Evolutionary conservation across 2,888 invertebrate species (phyloP), one percentile per base, ranked within the genome.

Genomic region (Marasmarcha lunaedactyla): DNA sequence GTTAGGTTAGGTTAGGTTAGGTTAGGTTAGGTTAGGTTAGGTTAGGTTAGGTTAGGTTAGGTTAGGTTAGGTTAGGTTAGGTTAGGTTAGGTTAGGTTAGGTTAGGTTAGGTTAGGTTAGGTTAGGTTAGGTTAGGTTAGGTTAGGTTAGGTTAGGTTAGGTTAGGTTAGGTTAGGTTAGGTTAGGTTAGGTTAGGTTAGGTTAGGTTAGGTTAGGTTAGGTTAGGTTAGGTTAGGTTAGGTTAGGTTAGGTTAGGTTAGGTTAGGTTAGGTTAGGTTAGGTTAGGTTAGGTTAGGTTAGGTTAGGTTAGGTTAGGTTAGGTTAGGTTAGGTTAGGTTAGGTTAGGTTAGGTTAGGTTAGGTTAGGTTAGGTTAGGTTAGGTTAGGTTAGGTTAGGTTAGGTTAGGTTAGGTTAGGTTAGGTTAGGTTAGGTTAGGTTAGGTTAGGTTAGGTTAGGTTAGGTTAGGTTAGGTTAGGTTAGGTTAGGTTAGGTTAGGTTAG

Each of bases 391-490:
- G 42, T 42, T 42, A 39, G 42, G 42, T 42, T 42, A 42, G 42
- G 42, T 38, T 41, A 42, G 44, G 46, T 42, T 42, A 44, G 43
- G 45, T 39, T 38, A 33, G 35, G 35, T 35, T 35, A 39, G 35
- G 39, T 39, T 39, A 39, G 39, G 39, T 39, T 39, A 35, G 39
- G 39, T 39, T 39, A 39, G 43, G 43, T 43, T 43, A 43, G 43
- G 43, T 43, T 40, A 42, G 42, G 42, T 42, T 40, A 42, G 42
- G 42, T 42, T 40, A 40, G 39, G 42, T 40, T 40, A 45, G 45
- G 45, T 42, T 45, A 45, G 45, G 44, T 43, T 40, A 41, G 43
- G 43, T 44, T 44, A 44, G 45, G 45, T 45, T 45, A 45, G 45
- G 45, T 45, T 45, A 42, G 45, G 45, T 45, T 45, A 45, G 45